A percentile compares a stretch with the other conserved stretches of the same genome.
phyloP scores from a whole-genome alignment of 2,888 invertebrate genomes.

The Andrena fulva region DNA sequence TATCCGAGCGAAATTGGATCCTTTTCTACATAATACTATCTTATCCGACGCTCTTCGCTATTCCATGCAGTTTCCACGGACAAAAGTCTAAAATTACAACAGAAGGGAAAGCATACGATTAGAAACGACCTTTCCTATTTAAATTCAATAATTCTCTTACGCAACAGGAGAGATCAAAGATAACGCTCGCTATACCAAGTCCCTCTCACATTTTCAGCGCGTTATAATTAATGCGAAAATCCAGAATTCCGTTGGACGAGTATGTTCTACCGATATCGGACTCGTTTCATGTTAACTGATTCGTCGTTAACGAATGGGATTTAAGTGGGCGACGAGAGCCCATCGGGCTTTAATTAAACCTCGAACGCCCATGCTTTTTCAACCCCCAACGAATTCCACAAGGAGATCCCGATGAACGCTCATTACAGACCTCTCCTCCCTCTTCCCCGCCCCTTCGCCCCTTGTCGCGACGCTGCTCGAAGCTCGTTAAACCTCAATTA shows the following conservation, averaged over 20 bases:
- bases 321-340: conserved; percentile 8
- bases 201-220: neutral
- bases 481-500: conserved; percentile 56
- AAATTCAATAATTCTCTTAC: conserved; percentile 11
- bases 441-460: neutral
- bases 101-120: neutral
- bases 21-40: too few relatives aligned
- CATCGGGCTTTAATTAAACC: conserved; percentile 27
- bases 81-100: neutral
- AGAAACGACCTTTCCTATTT: conserved; percentile 8
- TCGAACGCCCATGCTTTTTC: conserved; percentile 10
- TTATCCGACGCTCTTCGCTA: too few relatives aligned
- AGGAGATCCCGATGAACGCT: conserved; percentile 9
- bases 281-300: neutral
- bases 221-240: conserved; percentile 10
- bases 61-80: neutral
- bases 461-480: conserved; percentile 17
- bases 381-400: neutral
- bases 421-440: conserved; percentile 15
- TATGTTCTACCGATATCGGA: neutral
- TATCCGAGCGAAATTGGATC: too few relatives aligned
- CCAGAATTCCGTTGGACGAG: neutral
- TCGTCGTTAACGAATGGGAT: conserved; percentile 10
- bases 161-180: conserved; percentile 12
- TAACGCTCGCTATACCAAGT: neutral